Base-by-base conservation (phyloP, 2,113 vertebrate species). In the Trichomycterus rosablanca region DNA sequence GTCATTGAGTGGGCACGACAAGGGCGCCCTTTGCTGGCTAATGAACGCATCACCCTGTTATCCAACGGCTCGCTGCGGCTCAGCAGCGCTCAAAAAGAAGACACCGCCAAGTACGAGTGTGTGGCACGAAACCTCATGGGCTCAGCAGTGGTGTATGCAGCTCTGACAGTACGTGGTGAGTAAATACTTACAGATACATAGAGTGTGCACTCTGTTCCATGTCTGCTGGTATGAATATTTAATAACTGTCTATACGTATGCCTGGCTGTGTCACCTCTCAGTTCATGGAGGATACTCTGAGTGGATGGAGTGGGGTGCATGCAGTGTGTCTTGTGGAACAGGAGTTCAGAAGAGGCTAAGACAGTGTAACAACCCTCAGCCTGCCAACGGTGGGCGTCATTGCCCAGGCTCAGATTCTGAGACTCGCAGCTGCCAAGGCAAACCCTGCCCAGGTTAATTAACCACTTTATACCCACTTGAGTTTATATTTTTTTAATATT, bases 281-380 rank as follows among this genome's bases (percentile, higher is more conserved):
- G 96, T 98, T 32, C 91, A 97, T 0, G 96, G 96, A 0, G 90
- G 91, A 0, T 95, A 86, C 84, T 95, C 95, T 0, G 80, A 84
- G 9, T 99, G 96, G 96, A 84, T 91, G 9, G 79, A 87, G 2
- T 99, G 96, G 96, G 84, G 34, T 19, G 48, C 88, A 0, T 99
- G 95, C 75, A 97, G 90, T 0, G 89, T 90, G 18, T 91, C 90
- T 3, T 99, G 96, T 44, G 93, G 95, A 0, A 79, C 68, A 0
- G 95, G 96, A 0, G 42, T 86, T 18, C 93, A 96, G 52, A 91
- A 85, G 76, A 89, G 93, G 10, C 75, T 88, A 23, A 90, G 93
- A 15, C 85, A 84, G 18, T 99, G 96, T 66, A 89, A 90, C 73
- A 93, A 59, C 35, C 96, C 96, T 14, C 62, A 82, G 6, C 93